Evolutionary conservation across 2,113 vertebrate species (phyloP), one percentile per base, ranked within the genome.

Genomic region (Proterorhinus semilunaris): DNA sequence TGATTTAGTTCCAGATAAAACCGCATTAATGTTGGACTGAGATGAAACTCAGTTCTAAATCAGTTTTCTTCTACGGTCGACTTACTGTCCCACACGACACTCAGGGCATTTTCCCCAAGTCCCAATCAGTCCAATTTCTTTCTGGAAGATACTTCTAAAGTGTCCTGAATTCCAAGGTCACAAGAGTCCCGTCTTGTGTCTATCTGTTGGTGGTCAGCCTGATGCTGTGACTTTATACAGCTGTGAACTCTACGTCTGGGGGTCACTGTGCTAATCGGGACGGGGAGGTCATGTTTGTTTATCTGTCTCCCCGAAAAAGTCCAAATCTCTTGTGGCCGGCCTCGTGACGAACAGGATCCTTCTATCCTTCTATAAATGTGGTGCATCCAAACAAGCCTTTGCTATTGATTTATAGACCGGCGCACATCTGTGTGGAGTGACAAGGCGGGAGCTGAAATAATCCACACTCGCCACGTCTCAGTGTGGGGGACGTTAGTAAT

Each of bases 311-410:
- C 44, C 42, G 27, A 44, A 44, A 42, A 15, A 15, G 42, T 61
- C 42, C 58, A 10, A 8, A 15, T 61, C 58, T 61, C 58, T 43
- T n/a, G 13, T 11, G 58, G 42, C 12, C 12, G n/a, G 36, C 36
- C 44, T 43, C 58, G 58, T 61, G 58, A 61, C 58, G 45, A 61
- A 45, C 13, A 61, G 58, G 49, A 51, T 51, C 49, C 15, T 13
- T 13, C 5, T 13, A 4, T 11, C 49, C 5, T 51, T 10, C 15
- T 10, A 47, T 51, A 13, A 44, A n/a, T 42, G 36, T 21, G 44
- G 42, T 8, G 54, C 3, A 36, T 21, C 21, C 42, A 10, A 42
- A 42, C 42, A 44, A 61, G 42, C 27, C 53, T 55, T 8, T 45
- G 42, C 42, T 44, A 61, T 44, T 61, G 42, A 61, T 61, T 16